These are phyloP conservation scores for Ceratina japonica DNA, from an alignment of 1,140 invertebrate species.

Conservation along the genomic window DNA sequence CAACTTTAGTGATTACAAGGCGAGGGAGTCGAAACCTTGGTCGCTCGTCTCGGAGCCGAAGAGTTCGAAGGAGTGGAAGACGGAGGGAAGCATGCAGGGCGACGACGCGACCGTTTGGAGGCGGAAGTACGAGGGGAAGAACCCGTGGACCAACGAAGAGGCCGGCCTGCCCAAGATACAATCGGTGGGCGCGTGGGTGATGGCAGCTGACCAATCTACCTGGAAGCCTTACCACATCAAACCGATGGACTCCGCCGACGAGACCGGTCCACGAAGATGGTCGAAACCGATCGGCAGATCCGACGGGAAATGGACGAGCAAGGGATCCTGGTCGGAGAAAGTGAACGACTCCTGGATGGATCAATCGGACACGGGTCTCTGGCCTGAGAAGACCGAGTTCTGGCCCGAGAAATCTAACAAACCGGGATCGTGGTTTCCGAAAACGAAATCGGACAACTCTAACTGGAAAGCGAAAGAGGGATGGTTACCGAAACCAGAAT, in stretches of 20 bases:
- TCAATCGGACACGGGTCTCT: neutral
- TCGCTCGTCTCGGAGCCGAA: slow-evolving; percentile 12
- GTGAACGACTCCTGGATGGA: slow-evolving; percentile 19
- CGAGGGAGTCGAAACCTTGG: slow-evolving; percentile 19
- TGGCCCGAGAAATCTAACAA: slow-evolving; percentile 23
- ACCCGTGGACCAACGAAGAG: slow-evolving; percentile 7
- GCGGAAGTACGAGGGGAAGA: slow-evolving; percentile 16
- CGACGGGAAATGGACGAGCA: slow-evolving; percentile 57
- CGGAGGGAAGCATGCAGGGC: neutral
- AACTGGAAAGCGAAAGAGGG: slow-evolving; percentile 30
- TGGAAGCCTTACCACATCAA: slow-evolving; percentile 60
- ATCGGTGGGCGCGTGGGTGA: slow-evolving; percentile 60
- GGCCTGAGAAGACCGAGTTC: slow-evolving; percentile 1
- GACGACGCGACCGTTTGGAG: slow-evolving; percentile 12
- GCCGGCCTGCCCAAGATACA: slow-evolving; percentile 55
- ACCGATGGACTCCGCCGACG: slow-evolving; percentile 8
- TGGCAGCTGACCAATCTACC: slow-evolving; percentile 58
- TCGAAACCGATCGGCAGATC: slow-evolving; percentile 11
- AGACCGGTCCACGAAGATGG: slow-evolving; percentile 10
- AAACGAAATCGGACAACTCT: neutral
- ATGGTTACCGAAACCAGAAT: slow-evolving; percentile 1
- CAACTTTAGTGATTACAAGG: slow-evolving; percentile 21
- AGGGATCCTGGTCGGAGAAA: slow-evolving; percentile 35
- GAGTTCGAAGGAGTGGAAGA: slow-evolving; percentile 26
- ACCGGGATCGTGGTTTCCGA: slow-evolving; percentile 15